Percentiles rank a stretch among this genome's conserved stretches.
phyloP scores from a whole-genome alignment of 1,140 invertebrate genomes.

The Eupristina koningsbergeri region DNA sequence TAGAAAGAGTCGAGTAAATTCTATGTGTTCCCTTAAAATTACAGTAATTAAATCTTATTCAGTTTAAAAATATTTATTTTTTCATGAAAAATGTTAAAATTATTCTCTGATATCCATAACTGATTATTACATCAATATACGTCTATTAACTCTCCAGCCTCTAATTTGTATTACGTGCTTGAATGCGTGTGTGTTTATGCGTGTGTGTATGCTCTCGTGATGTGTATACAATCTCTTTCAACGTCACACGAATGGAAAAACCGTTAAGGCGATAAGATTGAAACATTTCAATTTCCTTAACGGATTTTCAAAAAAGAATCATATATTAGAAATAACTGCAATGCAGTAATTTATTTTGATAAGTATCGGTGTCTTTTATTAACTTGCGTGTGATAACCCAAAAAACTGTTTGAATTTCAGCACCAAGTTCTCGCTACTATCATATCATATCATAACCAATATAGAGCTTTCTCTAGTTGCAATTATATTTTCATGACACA shows the following conservation, averaged over 20 bases:
- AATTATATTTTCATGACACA: neutral
- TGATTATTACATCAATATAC: neutral
- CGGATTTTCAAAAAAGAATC: neutral
- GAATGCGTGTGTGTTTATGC: too few relatives aligned
- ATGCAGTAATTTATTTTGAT: conserved; percentile 55
- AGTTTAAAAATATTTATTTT: too few relatives aligned
- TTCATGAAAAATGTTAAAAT: neutral
- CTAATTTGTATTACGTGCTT: too few relatives aligned
- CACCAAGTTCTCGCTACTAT: conserved; percentile 55
- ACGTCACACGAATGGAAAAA: conserved; percentile 16
- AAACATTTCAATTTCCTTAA: conserved; percentile 13
- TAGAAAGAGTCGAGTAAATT: conserved; percentile 40
- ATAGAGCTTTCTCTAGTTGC: neutral
- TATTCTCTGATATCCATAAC: neutral
- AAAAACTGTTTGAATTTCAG: conserved; percentile 58
- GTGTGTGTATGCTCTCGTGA: too few relatives aligned
- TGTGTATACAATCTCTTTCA: neutral
- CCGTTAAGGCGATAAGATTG: neutral
- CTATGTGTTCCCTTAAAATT: neutral
- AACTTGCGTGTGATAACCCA: conserved; percentile 59
- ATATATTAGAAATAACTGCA: conserved; percentile 71
- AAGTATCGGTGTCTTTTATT: conserved; percentile 57
- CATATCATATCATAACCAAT: neutral
- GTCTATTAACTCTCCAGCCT: neutral
- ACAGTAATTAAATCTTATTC: too few relatives aligned